phyloP scores from a whole-genome alignment of 2,113 vertebrate species.

The Pomatostomus ruficeps region DNA sequence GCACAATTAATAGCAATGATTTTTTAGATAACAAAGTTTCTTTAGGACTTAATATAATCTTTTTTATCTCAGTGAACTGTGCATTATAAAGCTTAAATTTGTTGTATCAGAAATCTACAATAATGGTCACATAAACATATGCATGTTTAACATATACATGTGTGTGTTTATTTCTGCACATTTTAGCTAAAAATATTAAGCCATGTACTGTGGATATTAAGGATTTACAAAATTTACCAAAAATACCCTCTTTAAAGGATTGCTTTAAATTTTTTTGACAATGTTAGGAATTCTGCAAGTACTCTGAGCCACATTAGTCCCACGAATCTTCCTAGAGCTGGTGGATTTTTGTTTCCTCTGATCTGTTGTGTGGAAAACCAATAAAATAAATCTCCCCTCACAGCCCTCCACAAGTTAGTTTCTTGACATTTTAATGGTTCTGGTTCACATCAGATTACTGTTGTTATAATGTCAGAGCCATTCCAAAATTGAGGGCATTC shows the following conservation, averaged over 20 bases:
- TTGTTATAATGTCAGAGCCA: background rate
- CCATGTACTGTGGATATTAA: background rate
- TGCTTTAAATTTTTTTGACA: background rate
- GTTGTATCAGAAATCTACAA: background rate
- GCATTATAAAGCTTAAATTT: background rate
- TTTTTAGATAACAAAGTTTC: background rate
- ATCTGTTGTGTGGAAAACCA: background rate
- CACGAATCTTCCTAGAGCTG: background rate
- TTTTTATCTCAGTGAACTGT: background rate
- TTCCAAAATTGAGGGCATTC: background rate
- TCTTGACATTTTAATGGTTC: background rate
- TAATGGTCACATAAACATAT: background rate
- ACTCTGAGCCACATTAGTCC: background rate
- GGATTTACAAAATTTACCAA: background rate
- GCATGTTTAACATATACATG: background rate
- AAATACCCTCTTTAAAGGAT: background rate
- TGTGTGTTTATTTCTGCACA: background rate
- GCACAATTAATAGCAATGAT: background rate
- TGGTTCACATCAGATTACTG: background rate
- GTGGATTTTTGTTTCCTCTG: background rate
- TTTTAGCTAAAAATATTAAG: background rate
- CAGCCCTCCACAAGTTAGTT: background rate
- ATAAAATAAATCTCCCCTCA: background rate
- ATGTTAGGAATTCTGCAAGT: background rate
- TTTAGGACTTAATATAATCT: background rate